Percentiles rank a stretch among this genome's conserved stretches.
Evolutionary conservation across 2,113 vertebrate genomes (phyloP).

Genomic region (Oceanodroma tethys): DNA sequence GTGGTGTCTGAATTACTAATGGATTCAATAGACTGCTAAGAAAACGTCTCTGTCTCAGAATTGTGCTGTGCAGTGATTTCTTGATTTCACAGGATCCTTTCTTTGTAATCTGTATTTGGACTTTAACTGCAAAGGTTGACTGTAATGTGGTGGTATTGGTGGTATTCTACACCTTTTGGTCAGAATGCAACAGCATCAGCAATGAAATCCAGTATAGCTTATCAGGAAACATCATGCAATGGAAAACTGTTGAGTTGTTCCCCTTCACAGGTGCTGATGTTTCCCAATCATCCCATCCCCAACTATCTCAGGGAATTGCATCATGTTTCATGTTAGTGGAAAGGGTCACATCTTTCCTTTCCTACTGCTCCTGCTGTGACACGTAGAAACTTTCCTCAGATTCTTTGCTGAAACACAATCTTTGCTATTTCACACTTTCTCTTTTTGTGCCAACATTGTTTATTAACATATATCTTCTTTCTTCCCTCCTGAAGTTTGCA

Average conservation of each 20-base stretch:
- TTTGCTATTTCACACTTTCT: background rate
- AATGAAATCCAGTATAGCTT: background rate
- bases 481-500: background rate
- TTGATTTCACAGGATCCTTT: background rate
- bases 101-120: background rate
- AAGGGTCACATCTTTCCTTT: background rate
- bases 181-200: background rate
- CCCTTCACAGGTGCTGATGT: background rate
- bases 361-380: background rate
- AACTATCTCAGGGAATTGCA: background rate
- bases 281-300: background rate
- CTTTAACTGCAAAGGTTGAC: background rate
- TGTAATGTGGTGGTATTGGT: background rate
- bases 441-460: background rate
- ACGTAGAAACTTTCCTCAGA: background rate
- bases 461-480: background rate
- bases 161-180: background rate
- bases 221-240: background rate
- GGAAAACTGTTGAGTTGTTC: background rate
- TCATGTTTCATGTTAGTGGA: background rate
- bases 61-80: background rate
- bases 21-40: background rate
- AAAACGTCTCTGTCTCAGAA: background rate
- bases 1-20: conserved; percentile 29
- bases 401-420: background rate